Evolutionary conservation across 2,113 vertebrate species (phyloP), one percentile per base, ranked within the genome.

Genomic region (Ia io): DNA sequence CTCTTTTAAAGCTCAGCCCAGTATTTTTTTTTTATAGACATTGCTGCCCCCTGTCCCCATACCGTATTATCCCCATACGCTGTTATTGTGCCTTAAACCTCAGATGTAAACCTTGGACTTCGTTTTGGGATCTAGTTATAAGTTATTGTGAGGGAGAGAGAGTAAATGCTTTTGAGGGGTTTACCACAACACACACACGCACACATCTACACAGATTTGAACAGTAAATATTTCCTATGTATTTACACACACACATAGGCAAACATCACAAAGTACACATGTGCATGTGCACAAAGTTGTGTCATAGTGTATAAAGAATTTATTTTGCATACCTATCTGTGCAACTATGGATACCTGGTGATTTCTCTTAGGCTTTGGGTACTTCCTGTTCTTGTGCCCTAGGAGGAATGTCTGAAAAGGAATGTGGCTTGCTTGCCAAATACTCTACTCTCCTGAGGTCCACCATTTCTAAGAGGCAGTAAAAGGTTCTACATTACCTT

Each of bases 341-440:
- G 71, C n/a, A 94, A 87, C 44, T 67, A 16, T 73, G 65, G 53
- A 4, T 32, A 78, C 28, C 88, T 90, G n/a, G 7, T 74, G 73
- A n/a, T 28, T 87, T 77, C 71, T 87, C 10, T 35, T 47, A 73
- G 67, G 32, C 40, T 44, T 73, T 4, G 14, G 6, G 84, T 88
- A 93, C 82, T 88, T 90, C 4, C 18, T 95, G 32, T 79, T 82
- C 77, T 71, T 77, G 30, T 91, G 28, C 32, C 5, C n/a, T 35
- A 2, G 73, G 40, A 96, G 70, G 87, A 96, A 97, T 95, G 94
- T 91, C 69, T 93, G 53, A 78, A 84, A 76, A 90, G 90, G 56
- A 88, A 77, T 82, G 44, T 76, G 76, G 35, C 69, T 85, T 95
- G n/a, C 96, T 95, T 97, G 90, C n/a, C 77, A 79, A 97, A 73